Evolutionary conservation across 1,140 invertebrate species (phyloP), one percentile per base, ranked within the genome.

Genomic region (Nebria ingens): DNA sequence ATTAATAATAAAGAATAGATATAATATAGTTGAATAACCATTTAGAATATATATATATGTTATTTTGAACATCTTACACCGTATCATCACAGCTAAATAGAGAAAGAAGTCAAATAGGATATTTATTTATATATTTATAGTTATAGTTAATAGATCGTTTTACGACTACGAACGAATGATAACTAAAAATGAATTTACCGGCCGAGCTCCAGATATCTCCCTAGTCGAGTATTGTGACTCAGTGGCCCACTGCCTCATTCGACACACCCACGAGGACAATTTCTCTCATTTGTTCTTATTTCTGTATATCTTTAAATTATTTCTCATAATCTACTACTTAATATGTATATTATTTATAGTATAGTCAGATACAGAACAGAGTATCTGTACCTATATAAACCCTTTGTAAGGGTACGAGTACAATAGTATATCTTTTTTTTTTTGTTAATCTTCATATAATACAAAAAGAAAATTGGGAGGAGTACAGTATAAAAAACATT

Each of bases 151-250:
- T n/a, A n/a, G n/a, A n/a, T n/a, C n/a, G n/a, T n/a, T n/a, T n/a
- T n/a, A n/a, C n/a, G n/a, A n/a, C n/a, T n/a, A n/a, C n/a, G n/a
- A n/a, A n/a, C n/a, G n/a, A n/a, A n/a, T n/a, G n/a, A n/a, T n/a
- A n/a, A n/a, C n/a, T n/a, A n/a, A n/a, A n/a, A n/a, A n/a, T n/a
- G n/a, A n/a, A n/a, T n/a, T n/a, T n/a, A 45, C 40, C 15, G 38
- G 56, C 56, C 61, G 54, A 51, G 56, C 56, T 62, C 58, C 58
- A 59, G 58, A 67, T 67, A 65, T 65, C 64, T 67, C 65, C 62
- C 64, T 61, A 61, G 62, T 66, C 60, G 60, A 65, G 62, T 64
- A 62, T 62, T 58, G 51, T 60, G 56, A 60, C 57, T 54, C 54
- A 45, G 61, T 60, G 61, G 60, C 62, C 62, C 59, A 61, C 58